Evolutionary conservation across 2,797 vertebrate species (phyloP).

Genomic region (Parauchenoglanis punctatus): DNA sequence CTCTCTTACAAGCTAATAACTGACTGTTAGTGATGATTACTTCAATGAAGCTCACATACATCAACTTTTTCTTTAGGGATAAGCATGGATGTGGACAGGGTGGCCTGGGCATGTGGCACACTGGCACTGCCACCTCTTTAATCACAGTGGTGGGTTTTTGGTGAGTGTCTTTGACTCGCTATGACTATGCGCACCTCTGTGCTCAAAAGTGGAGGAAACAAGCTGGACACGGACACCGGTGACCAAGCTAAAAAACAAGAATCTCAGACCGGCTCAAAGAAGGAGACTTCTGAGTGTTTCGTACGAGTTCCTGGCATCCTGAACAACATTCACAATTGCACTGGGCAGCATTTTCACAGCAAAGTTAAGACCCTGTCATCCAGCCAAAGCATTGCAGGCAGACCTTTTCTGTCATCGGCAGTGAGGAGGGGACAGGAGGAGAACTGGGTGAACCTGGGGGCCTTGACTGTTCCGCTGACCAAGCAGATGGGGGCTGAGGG

Average conservation of each 20-base stretch:
- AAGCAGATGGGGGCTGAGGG: constrained; percentile 65
- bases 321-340: constrained; percentile 58
- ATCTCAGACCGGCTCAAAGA: constrained; percentile 39
- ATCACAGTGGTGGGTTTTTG: constrained; percentile 34
- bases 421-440: constrained; percentile 54
- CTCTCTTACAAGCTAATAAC: not conserved
- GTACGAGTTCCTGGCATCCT: constrained; percentile 61
- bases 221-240: constrained; percentile 52
- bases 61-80: not conserved
- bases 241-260: constrained; percentile 52
- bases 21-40: not conserved
- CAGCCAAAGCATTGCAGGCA: constrained; percentile 15
- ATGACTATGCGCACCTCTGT: constrained; percentile 75
- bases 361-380: constrained; percentile 47
- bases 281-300: constrained; percentile 62
- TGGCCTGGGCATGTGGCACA: constrained; percentile 9
- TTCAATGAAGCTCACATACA: not conserved
- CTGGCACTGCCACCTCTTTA: constrained; percentile 15
- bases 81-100: constrained; percentile 37
- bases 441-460: constrained; percentile 59
- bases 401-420: constrained; percentile 40
- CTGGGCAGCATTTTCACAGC: constrained; percentile 44
- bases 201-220: constrained; percentile 62
- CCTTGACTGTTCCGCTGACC: constrained; percentile 45
- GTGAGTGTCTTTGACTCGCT: constrained; percentile 26